phyloP scores from a whole-genome alignment of 2,888 invertebrate species.

The Papilio gigon region DNA sequence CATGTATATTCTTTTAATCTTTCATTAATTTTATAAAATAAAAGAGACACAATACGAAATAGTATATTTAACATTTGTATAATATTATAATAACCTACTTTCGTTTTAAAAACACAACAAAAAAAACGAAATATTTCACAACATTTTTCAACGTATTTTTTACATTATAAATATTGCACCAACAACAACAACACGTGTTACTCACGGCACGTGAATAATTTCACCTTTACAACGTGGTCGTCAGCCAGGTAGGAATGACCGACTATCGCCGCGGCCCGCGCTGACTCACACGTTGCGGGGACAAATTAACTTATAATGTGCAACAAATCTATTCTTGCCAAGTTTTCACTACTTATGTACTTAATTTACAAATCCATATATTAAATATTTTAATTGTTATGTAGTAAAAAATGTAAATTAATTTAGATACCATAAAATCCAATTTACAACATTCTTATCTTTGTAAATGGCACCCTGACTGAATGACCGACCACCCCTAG shows the following conservation, averaged over 20 bases:
- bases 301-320: background rate
- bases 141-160: constrained; percentile 20
- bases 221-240: constrained; percentile 7
- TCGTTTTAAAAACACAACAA: background rate
- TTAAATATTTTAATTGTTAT: background rate
- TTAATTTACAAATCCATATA: background rate
- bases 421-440: constrained; percentile 27
- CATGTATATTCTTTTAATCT: background rate
- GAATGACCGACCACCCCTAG: constrained; percentile 61
- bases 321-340: background rate
- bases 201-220: constrained; percentile 16
- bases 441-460: constrained; percentile 33
- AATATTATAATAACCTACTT: background rate
- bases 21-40: background rate
- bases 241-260: background rate
- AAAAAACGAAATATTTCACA: background rate
- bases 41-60: background rate
- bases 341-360: background rate
- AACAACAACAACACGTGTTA: constrained; percentile 21
- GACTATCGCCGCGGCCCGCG: background rate
- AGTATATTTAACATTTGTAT: background rate
- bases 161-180: constrained; percentile 1
- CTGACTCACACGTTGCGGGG: constrained; percentile 9
- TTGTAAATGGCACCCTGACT: constrained; percentile 49
- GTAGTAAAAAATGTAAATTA: constrained; percentile 1